These are phyloP conservation scores for Channa maculata DNA, from an alignment of 2,113 vertebrate species.

Conservation along the genomic window DNA sequence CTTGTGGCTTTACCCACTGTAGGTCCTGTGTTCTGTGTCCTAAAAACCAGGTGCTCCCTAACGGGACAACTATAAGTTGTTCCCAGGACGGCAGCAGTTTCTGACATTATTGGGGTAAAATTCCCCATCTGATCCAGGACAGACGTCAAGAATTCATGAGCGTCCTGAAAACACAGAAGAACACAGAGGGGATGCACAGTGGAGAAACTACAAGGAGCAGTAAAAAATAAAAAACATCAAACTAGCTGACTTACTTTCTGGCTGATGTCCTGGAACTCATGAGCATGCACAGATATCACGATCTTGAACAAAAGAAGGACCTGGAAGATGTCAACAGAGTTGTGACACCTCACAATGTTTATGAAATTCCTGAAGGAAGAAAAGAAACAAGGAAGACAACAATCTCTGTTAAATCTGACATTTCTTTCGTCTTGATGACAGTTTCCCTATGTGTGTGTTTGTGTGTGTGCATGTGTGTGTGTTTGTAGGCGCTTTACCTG, in stretches of 20 bases:
- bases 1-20: background rate
- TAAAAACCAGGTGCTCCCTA: too few species aligned
- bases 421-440: background rate
- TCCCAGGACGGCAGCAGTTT: too few species aligned
- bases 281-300: background rate
- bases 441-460: background rate
- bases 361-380: background rate
- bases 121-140: too few species aligned
- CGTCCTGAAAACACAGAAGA: background rate
- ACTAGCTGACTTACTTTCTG: too few species aligned
- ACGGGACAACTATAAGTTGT: too few species aligned
- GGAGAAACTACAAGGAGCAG: too few species aligned
- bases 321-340: background rate
- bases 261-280: too few species aligned
- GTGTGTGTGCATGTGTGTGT: background rate
- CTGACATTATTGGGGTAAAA: too few species aligned
- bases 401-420: too few species aligned
- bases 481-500: background rate
- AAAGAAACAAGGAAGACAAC: too few species aligned
- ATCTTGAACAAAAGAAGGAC: background rate
- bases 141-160: too few species aligned
- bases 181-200: background rate
- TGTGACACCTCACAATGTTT: background rate
- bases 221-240: background rate
- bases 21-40: background rate